Base-by-base conservation (phyloP, 1,140 invertebrate species). In the Trachymyrmex septentrionalis region DNA sequence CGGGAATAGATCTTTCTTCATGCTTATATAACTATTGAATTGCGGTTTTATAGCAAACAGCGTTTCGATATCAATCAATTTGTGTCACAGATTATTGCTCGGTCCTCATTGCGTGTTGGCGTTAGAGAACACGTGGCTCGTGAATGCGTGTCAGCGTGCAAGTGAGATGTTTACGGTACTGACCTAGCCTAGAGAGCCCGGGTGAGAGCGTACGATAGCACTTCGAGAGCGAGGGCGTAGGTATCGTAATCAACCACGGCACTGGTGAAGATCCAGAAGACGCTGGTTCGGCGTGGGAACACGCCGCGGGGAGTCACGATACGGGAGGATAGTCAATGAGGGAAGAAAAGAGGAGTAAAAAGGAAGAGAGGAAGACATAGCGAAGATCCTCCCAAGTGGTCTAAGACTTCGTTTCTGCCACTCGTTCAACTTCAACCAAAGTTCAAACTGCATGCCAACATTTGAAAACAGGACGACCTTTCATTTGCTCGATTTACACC, bases 251-350 rank as follows among this genome's bases (percentile, higher is more conserved):
- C 92, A 93, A 90, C 91, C 90, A 88, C 92, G 88, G 89, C 86
- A 89, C 86, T 44, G 67, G 67, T 30, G 92, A 89, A 87, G 77
- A 91, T 89, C 88, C 81, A 87, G 90, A 87, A 93, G 93, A 93
- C 92, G 91, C 84, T 87, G 55, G 91, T 90, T 92, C 86, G 89
- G 78, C 94, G 94, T 95, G 94, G 94, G 94, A 95, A 94, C 91
- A 89, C 91, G 86, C 92, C 87, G 86, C 90, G 81, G 92, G 93
- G 93, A 93, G 92, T 94, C 93, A 93, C 66, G 84, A 86, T 34
- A 48, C 63, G 48, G 87, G 91, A 87, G 88, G 86, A 90, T 89
- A 86, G 53, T 80, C 82, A 75, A 57, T 55, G 55, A 61, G 44
- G 21, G 72, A 88, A 86, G 14, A 59, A 76, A 73, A 73, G 85